phyloP scores from a whole-genome alignment of 2,888 invertebrate genomes.

The Leptothorax acervorum region DNA sequence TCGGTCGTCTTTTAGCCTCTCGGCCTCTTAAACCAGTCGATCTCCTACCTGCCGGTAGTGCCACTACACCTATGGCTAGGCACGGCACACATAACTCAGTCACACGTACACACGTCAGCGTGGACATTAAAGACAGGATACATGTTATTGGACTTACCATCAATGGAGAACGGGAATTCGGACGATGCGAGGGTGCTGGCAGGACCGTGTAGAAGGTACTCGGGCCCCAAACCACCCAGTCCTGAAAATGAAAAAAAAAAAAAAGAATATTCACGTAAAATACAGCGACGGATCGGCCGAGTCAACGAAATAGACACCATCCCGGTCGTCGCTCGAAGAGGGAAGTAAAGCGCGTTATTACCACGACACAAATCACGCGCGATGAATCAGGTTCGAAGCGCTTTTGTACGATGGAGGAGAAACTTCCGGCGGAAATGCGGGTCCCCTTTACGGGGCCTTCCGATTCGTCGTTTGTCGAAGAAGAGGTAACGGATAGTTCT shows the following conservation, averaged over 20 bases:
- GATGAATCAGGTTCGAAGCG: constrained; percentile 52
- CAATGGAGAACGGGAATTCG: constrained; percentile 96
- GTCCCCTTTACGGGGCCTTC: constrained; percentile 61
- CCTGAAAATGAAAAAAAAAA: constrained; percentile 71
- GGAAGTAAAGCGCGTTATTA: constrained; percentile 48
- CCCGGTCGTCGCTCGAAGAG: constrained; percentile 21
- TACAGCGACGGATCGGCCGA: background rate
- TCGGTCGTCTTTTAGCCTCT: constrained; percentile 80
- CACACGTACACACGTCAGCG: constrained; percentile 44
- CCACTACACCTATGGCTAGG: constrained; percentile 72
- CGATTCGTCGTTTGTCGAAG: background rate
- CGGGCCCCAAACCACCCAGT: constrained; percentile 85
- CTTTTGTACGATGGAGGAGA: constrained; percentile 55
- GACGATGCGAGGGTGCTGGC: constrained; percentile 93
- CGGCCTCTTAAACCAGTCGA: constrained; percentile 78
- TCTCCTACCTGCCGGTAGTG: constrained; percentile 75
- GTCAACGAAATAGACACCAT: background rate
- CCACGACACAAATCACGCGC: constrained; percentile 21
- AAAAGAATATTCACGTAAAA: background rate
- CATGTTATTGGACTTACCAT: constrained; percentile 88
- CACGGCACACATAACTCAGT: constrained; percentile 60
- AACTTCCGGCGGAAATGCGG: constrained; percentile 83
- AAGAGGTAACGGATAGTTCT: constrained; percentile 23
- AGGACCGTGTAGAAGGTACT: constrained; percentile 86
- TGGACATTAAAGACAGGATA: constrained; percentile 26